Evolutionary conservation across 2,113 vertebrate genomes (phyloP).

Genomic region (Python bivittatus): DNA sequence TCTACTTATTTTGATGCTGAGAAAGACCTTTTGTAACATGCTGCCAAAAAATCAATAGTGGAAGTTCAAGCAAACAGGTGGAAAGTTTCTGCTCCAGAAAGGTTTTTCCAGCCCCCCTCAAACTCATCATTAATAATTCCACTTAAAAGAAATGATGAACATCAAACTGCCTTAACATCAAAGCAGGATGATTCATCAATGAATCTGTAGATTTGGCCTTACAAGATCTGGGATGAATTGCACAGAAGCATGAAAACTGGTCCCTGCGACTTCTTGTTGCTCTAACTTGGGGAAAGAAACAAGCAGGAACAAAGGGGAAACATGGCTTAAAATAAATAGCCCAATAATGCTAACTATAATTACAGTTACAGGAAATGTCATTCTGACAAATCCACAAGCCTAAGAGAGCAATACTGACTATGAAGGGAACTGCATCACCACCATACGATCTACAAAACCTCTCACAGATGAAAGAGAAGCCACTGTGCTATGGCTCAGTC

Average conservation of each 20-base stretch:
- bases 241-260: constrained; percentile 24
- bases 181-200: neutral
- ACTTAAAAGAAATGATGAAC: neutral
- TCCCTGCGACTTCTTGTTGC: neutral
- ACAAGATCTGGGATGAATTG: constrained; percentile 5
- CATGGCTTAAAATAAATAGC: constrained; percentile 23
- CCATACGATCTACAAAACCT: constrained; percentile 7
- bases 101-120: neutral
- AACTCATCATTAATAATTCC: neutral
- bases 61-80: constrained; percentile 19
- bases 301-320: neutral
- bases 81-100: constrained; percentile 26
- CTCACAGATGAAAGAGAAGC: constrained; percentile 17
- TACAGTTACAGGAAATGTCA: neutral
- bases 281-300: neutral
- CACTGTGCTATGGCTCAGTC: constrained; percentile 30
- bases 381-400: neutral
- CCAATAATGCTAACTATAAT: neutral
- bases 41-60: constrained; percentile 8
- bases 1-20: constrained; percentile 8
- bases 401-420: constrained; percentile 6
- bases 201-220: neutral
- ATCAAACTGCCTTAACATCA: neutral
- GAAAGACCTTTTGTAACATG: constrained; percentile 22
- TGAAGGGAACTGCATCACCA: constrained; percentile 26